Percentiles rank a stretch among this genome's conserved stretches.
These are phyloP conservation scores for Cavia porcellus DNA, from an alignment of 2,113 vertebrate genomes.

Conservation along the genomic window DNA sequence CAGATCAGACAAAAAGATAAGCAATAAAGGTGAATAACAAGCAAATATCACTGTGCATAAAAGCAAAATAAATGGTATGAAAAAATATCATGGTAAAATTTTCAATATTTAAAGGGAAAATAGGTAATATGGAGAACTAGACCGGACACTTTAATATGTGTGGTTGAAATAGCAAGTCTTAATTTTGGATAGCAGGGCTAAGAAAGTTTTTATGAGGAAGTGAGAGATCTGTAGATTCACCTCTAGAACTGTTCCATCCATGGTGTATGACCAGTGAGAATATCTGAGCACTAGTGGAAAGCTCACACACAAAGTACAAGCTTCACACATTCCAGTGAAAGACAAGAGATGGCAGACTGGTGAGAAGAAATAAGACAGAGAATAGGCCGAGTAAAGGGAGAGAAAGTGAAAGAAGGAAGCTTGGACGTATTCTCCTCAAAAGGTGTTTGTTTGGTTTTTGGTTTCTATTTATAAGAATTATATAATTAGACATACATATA, in stretches of 20 bases:
- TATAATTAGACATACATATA: no score
- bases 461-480: neutral
- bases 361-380: neutral
- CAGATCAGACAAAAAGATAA: no score
- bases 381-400: no score
- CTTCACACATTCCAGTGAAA: neutral
- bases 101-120: neutral
- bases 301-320: neutral
- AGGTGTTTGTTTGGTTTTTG: neutral
- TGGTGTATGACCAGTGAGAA: neutral
- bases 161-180: neutral
- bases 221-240: neutral
- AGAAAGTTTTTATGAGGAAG: neutral
- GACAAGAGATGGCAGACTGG: neutral
- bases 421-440: neutral
- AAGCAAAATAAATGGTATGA: no score
- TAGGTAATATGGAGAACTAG: neutral
- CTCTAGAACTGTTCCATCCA: neutral
- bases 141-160: neutral
- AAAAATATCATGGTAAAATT: neutral
- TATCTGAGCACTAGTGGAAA: neutral
- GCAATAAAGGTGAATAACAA: no score
- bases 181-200: neutral
- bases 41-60: no score
- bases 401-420: neutral